phyloP scores from a whole-genome alignment of 2,888 invertebrate genomes.

The Drosophila helvetica region DNA sequence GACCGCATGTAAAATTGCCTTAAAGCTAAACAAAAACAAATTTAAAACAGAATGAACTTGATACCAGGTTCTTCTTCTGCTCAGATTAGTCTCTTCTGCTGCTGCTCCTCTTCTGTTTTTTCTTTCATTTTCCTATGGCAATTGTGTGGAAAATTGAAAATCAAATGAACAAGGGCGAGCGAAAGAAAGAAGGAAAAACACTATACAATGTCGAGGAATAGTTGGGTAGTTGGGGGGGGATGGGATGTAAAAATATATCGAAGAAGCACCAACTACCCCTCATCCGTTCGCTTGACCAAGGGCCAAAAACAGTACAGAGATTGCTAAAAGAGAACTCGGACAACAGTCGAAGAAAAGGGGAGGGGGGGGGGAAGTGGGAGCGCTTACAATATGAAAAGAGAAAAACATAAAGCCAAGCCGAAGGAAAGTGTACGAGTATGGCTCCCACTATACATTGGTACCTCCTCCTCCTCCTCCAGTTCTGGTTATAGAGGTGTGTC shows the following conservation, averaged over 20 bases:
- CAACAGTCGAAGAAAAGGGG: constrained; percentile 5
- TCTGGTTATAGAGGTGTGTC: constrained; percentile 10
- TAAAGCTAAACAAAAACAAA: constrained; percentile 33
- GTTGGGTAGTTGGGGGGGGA: constrained; percentile 13
- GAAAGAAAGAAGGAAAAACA: constrained; percentile 13
- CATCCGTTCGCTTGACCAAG: constrained; percentile 66
- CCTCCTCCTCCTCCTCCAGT: constrained; percentile 7
- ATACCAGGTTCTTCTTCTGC: constrained; percentile 39
- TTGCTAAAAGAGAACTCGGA: constrained; percentile 21
- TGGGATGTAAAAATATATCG: constrained; percentile 59
- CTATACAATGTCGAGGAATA: constrained; percentile 47
- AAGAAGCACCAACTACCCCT: constrained; percentile 48
- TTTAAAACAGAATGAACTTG: constrained; percentile 63
- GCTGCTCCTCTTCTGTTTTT: constrained; percentile 21
- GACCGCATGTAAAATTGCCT: constrained; percentile 39
- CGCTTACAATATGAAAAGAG: constrained; percentile 21
- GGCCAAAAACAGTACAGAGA: constrained; percentile 57
- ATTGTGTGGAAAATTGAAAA: constrained; percentile 78
- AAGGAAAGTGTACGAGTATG: constrained; percentile 10
- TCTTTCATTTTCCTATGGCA: constrained; percentile 55
- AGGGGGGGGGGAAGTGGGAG: constrained; percentile 4
- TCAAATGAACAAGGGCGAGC: constrained; percentile 60
- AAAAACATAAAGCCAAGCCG: constrained; percentile 23
- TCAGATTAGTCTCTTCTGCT: constrained; percentile 4
- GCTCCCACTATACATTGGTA: constrained; percentile 2